Evolutionary conservation across 2,113 vertebrate genomes (phyloP).

Genomic region (Addax nasomaculatus): DNA sequence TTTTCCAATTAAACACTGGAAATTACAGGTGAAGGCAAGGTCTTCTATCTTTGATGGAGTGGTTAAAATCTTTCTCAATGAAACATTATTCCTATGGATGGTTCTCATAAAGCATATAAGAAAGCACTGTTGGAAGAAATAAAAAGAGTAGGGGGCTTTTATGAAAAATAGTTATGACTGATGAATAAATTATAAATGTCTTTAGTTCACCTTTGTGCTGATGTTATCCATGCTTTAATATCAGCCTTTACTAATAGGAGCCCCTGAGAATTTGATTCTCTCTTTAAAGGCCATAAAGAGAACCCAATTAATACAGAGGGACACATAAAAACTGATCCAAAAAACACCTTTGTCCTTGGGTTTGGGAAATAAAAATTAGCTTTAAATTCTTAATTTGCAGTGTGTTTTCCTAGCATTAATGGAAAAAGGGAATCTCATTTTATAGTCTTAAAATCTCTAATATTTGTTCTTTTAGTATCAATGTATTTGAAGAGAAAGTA

Average conservation of each 20-base stretch:
- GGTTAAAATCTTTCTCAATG: not conserved
- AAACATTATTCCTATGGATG: slow-evolving; percentile 1
- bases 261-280: slow-evolving; percentile 11
- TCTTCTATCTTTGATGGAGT: not conserved
- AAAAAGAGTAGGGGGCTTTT: not conserved
- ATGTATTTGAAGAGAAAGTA: not conserved
- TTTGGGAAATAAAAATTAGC: slow-evolving; percentile 29
- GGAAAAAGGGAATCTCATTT: not conserved
- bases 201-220: slow-evolving; percentile 24
- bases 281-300: slow-evolving; percentile 16
- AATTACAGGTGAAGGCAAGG: not conserved
- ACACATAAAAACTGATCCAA: not conserved
- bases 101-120: not conserved
- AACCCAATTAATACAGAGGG: not conserved
- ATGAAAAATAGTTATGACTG: not conserved
- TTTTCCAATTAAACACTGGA: not conserved
- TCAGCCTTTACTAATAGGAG: slow-evolving; percentile 18
- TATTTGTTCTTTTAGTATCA: not conserved
- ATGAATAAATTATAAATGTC: slow-evolving; percentile 40
- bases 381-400: not conserved
- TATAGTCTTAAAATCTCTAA: not conserved
- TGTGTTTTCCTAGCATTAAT: not conserved
- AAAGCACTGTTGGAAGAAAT: not conserved
- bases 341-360: not conserved
- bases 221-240: not conserved